Evolutionary conservation across 2,113 vertebrate species (phyloP).

Genomic region (Egretta garzetta): DNA sequence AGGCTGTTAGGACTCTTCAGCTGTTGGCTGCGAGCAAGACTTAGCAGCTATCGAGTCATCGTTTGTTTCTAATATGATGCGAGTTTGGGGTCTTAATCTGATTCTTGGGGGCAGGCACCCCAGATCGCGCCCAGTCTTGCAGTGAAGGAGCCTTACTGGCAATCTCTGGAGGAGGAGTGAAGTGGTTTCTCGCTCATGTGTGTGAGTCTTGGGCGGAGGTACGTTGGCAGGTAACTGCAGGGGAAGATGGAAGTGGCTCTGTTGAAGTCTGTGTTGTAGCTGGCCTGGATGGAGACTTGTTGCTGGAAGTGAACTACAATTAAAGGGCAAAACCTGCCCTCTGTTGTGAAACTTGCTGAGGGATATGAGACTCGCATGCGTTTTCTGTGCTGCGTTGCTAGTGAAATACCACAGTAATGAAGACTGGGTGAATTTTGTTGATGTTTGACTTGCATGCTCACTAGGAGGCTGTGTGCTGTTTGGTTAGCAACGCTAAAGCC

Average conservation of each 20-base stretch:
- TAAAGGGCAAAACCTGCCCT: neutral
- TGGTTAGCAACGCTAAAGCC: neutral
- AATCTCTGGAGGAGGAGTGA: neutral
- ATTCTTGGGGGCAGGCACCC: accelerated
- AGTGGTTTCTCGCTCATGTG: accelerated
- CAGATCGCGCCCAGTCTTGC: neutral
- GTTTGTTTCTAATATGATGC: neutral
- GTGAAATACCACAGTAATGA: neutral
- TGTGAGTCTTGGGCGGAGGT: neutral
- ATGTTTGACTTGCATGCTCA: accelerated
- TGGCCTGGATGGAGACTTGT: neutral
- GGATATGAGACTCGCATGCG: accelerated
- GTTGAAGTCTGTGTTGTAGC: neutral
- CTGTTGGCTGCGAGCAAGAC: neutral
- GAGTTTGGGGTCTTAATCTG: neutral
- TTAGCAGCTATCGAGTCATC: neutral
- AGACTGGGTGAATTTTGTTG: neutral
- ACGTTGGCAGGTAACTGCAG: neutral
- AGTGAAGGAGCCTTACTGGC: neutral
- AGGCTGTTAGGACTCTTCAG: neutral
- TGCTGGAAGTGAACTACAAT: neutral
- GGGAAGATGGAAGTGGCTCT: neutral
- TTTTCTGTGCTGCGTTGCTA: neutral
- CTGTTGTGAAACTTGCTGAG: neutral
- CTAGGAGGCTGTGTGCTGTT: neutral